These are phyloP conservation scores for Pocillopora meandrina DNA, from an alignment of 92 coral and sea anemone species.

Conservation along the genomic window DNA sequence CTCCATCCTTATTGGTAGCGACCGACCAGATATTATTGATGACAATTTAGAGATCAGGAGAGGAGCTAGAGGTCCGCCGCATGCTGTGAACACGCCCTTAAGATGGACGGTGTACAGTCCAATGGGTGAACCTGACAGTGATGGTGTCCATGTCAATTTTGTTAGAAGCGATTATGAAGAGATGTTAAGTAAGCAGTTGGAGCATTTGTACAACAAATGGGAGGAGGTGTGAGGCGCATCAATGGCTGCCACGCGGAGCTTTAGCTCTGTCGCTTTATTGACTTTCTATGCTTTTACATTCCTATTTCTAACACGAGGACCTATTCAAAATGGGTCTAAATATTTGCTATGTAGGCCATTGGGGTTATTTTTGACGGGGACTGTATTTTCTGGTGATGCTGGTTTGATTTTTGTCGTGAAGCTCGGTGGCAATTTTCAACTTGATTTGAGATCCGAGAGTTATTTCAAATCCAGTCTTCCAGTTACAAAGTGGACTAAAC, in stretches of 20 bases:
- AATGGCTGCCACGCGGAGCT: too few relatives aligned
- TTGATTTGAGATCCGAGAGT: not conserved
- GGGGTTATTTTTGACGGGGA: not conserved
- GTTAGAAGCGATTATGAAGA: conserved; percentile 34
- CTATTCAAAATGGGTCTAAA: too few relatives aligned
- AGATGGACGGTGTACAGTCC: conserved; percentile 71
- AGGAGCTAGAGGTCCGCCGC: conserved; percentile 57
- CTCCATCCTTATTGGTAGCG: conserved; percentile 49
- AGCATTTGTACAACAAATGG: conserved; percentile 36
- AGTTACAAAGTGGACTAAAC: not conserved
- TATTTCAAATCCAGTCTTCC: not conserved
- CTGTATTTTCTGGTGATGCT: not conserved
- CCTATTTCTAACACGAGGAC: too few relatives aligned
- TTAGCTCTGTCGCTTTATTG: too few relatives aligned
- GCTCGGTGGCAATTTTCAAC: not conserved
- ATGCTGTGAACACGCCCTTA: conserved; percentile 57
- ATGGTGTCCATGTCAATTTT: not conserved
- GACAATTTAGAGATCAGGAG: conserved; percentile 43
- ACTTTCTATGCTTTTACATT: too few relatives aligned
- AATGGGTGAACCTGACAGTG: conserved; percentile 41
- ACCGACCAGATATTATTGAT: conserved; percentile 53
- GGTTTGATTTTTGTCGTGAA: not conserved
- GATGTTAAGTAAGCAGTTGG: conserved; percentile 32
- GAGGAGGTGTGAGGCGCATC: too few relatives aligned
- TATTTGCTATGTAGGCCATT: too few relatives aligned